A percentile compares a stretch with the other conserved stretches of the same genome.
Conservation (phyloP, 92 coral and sea anemone species). For the Epizoanthus scotinus region DNA sequence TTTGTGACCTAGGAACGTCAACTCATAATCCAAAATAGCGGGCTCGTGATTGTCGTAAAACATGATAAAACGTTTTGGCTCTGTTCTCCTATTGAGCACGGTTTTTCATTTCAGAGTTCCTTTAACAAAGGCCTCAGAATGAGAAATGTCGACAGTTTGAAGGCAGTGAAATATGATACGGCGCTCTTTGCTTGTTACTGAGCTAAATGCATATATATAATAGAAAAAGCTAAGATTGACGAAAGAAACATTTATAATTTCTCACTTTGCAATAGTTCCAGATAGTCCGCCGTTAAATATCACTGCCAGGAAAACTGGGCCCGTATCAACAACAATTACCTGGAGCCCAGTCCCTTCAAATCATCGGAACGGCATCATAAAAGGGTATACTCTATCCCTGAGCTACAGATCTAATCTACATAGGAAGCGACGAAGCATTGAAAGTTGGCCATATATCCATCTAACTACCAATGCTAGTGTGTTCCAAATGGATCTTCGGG, state of each 20-base stretch:
- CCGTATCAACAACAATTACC: constrained; percentile 56
- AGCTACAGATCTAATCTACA: neutral
- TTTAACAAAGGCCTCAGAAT: too few relatives aligned
- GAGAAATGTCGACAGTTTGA: too few relatives aligned
- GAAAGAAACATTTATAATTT: neutral
- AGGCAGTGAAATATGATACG: too few relatives aligned
- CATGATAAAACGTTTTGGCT: too few relatives aligned
- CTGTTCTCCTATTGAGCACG: too few relatives aligned
- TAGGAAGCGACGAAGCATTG: neutral
- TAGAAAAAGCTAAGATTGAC: too few relatives aligned
- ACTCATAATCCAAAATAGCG: too few relatives aligned
- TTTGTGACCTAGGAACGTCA: too few relatives aligned
- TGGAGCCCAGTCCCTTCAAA: constrained; percentile 68
- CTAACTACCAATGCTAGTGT: constrained; percentile 1
- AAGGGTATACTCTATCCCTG: constrained; percentile 58
- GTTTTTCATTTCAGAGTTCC: too few relatives aligned
- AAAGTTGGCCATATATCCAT: neutral
- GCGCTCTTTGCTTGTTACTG: too few relatives aligned
- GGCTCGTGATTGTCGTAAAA: too few relatives aligned
- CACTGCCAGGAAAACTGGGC: constrained; percentile 33
- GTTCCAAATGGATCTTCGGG: constrained; percentile 1
- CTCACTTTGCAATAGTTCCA: constrained; percentile 49
- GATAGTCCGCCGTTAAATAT: constrained; percentile 59
- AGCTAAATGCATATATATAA: too few relatives aligned
- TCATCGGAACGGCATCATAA: constrained; percentile 53